A percentile compares a stretch with the other conserved stretches of the same genome.
Conservation (phyloP, 2,113 vertebrate species). For the Chionodraco myersi region DNA sequence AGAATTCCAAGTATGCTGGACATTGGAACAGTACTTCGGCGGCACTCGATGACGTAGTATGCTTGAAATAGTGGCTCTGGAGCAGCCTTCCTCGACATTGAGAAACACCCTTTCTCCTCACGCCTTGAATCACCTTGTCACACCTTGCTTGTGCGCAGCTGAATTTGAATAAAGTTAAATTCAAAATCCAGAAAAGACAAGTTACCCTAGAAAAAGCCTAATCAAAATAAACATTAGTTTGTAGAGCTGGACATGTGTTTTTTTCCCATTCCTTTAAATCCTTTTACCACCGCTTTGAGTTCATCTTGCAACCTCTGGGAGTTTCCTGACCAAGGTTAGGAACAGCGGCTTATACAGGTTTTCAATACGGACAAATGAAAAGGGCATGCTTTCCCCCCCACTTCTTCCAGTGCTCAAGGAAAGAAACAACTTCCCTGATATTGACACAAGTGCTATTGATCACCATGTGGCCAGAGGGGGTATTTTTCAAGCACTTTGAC, state of each 20-base stretch:
- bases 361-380: slow-evolving; percentile 37
- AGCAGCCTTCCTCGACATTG: too few relatives aligned
- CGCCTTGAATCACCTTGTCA: slow-evolving; percentile 4
- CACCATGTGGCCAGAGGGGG: not conserved
- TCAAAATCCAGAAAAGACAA: slow-evolving; percentile 32
- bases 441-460: slow-evolving; percentile 31
- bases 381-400: not conserved
- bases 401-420: not conserved
- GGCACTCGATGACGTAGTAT: too few relatives aligned
- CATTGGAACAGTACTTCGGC: too few relatives aligned
- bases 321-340: slow-evolving; percentile 1
- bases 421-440: slow-evolving; percentile 18
- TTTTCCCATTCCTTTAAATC: slow-evolving; percentile 21
- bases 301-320: slow-evolving; percentile 6
- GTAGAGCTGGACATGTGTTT: slow-evolving; percentile 5
- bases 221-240: slow-evolving; percentile 23
- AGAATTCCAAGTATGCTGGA: too few relatives aligned
- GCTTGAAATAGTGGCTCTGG: too few relatives aligned
- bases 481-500: slow-evolving; percentile 34
- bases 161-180: slow-evolving; percentile 42
- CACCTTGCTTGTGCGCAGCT: not conserved
- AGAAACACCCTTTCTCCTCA: not conserved
- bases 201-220: slow-evolving; percentile 11
- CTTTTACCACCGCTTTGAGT: slow-evolving; percentile 27
- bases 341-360: slow-evolving; percentile 17